Evolutionary conservation across 2,888 invertebrate genomes (phyloP).

Genomic region (Torymus aiolomorphi): DNA sequence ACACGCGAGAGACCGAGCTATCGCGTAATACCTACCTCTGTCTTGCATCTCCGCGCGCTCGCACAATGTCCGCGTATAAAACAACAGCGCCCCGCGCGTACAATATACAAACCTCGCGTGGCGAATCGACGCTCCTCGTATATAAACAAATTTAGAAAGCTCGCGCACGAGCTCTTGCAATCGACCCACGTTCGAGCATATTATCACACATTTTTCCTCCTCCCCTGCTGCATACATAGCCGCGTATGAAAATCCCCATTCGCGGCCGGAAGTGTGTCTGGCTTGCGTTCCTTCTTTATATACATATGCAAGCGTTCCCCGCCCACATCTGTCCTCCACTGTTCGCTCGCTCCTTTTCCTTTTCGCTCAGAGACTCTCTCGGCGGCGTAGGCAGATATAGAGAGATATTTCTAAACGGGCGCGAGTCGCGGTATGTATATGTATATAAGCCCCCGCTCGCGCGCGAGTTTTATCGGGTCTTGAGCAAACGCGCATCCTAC

Average conservation of each 20-base stretch:
- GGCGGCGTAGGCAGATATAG: not conserved
- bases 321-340: conserved; percentile 18
- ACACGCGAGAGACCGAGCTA: too few species aligned
- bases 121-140: not conserved
- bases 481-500: conserved; percentile 42
- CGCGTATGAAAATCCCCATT: conserved; percentile 9
- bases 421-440: too few species aligned
- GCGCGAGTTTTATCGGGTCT: conserved; percentile 29
- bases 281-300: conserved; percentile 2
- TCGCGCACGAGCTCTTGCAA: not conserved
- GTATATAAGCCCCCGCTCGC: not conserved
- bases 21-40: too few species aligned
- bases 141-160: conserved; percentile 33
- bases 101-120: not conserved
- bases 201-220: too few species aligned
- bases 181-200: not conserved
- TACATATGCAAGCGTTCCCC: not conserved
- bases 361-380: not conserved
- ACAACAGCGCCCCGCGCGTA: too few species aligned
- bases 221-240: not conserved
- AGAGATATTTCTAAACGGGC: conserved; percentile 30
- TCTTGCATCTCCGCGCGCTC: too few species aligned
- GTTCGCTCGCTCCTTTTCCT: conserved; percentile 9
- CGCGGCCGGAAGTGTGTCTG: conserved; percentile 38
- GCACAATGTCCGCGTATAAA: too few species aligned